Conservation (phyloP, 2,797 vertebrate genomes). For the Chrosomus eos region DNA sequence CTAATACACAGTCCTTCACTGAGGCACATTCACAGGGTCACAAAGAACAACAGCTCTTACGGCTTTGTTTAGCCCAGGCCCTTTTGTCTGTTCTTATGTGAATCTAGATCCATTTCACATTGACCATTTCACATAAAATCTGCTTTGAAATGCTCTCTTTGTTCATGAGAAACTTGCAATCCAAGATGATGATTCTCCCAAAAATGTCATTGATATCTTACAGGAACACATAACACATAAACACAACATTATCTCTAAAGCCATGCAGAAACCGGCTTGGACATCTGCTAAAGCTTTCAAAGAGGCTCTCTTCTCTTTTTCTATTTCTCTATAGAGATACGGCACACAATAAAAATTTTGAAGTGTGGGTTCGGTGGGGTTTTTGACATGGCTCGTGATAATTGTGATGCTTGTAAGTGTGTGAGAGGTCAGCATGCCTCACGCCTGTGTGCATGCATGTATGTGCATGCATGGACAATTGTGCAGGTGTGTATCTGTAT, state of each 20-base stretch:
- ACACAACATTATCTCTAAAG: background rate
- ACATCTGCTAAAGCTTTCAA: background rate
- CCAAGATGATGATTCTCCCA: background rate
- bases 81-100: background rate
- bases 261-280: background rate
- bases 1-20: background rate
- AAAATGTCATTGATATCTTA: background rate
- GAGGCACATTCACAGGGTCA: background rate
- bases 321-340: background rate
- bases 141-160: background rate
- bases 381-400: background rate
- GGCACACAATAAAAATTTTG: background rate
- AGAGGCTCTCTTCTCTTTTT: background rate
- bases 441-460: background rate
- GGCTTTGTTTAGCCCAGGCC: background rate
- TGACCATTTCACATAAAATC: constrained; percentile 1
- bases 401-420: background rate
- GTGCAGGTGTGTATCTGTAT: background rate
- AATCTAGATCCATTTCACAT: background rate
- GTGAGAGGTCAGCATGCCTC: background rate
- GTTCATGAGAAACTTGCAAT: background rate
- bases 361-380: background rate
- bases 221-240: background rate
- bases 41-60: background rate
- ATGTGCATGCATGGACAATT: background rate